A percentile compares a stretch with the other conserved stretches of the same genome.
phyloP scores from a whole-genome alignment of 1,140 invertebrate species.

The Camponotus pennsylvanicus region DNA sequence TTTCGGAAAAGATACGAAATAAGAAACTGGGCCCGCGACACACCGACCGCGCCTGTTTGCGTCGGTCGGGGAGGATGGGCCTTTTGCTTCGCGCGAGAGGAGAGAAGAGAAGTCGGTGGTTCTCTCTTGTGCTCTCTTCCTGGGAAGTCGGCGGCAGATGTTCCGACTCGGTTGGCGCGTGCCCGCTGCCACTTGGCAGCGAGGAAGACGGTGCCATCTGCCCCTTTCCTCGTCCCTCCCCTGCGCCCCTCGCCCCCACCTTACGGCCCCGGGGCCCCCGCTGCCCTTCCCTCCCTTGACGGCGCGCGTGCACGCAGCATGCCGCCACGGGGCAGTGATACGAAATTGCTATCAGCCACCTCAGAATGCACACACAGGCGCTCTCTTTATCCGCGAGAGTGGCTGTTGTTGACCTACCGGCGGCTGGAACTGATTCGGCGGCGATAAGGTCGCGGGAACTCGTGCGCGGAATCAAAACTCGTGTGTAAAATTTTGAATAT shows the following conservation, averaged over 20 bases:
- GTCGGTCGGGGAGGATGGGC: constrained; percentile 66
- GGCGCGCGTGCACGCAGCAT: constrained; percentile 22
- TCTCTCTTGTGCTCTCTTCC: constrained; percentile 74
- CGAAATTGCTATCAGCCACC: constrained; percentile 38
- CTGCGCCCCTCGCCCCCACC: neutral
- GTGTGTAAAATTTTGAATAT: neutral
- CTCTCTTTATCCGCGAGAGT: constrained; percentile 30
- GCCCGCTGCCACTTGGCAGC: constrained; percentile 86
- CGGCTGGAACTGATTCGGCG: constrained; percentile 17
- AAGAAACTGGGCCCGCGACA: constrained; percentile 61
- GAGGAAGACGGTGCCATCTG: constrained; percentile 84
- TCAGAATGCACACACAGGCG: constrained; percentile 25
- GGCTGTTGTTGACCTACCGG: constrained; percentile 39
- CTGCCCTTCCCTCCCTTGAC: neutral
- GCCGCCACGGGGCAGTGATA: constrained; percentile 67
- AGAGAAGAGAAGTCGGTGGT: constrained; percentile 71
- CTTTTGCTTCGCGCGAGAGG: constrained; percentile 64
- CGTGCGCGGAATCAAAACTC: neutral
- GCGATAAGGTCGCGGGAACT: constrained; percentile 44
- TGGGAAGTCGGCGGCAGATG: constrained; percentile 81
- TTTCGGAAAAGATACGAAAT: constrained; percentile 57
- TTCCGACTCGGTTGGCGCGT: constrained; percentile 81
- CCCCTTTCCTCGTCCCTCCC: constrained; percentile 77
- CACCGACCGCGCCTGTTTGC: constrained; percentile 54
- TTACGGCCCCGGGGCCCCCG: neutral